These are phyloP conservation scores for Oophaga sylvatica DNA, from an alignment of 2,797 vertebrate genomes.

Conservation along the genomic window DNA sequence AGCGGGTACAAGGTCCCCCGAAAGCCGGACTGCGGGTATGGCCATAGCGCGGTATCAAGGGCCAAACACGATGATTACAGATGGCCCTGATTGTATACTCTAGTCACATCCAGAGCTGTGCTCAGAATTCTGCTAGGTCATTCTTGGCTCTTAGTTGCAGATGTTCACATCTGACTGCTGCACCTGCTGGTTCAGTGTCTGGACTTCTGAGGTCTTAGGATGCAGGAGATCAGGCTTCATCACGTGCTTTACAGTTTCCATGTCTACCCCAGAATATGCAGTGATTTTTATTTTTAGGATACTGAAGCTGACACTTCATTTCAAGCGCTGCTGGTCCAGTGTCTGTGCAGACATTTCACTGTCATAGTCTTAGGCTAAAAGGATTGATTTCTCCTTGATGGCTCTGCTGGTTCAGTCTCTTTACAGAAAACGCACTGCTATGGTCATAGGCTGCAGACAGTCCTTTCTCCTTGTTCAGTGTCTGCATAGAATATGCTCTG, in stretches of 20 bases:
- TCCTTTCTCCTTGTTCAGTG: neutral
- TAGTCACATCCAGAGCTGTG: neutral
- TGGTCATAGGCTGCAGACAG: neutral
- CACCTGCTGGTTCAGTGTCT: neutral
- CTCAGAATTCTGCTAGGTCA: neutral
- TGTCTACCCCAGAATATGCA: neutral
- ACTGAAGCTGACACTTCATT: neutral
- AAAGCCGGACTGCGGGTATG: slow-evolving; percentile 36
- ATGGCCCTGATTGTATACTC: neutral
- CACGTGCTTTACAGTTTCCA: neutral
- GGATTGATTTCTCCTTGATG: neutral
- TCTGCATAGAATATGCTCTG: neutral
- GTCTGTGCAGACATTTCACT: neutral
- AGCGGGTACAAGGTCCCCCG: slow-evolving; percentile 8
- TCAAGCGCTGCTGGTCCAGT: neutral
- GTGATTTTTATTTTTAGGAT: neutral
- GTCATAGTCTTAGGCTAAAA: too few species aligned
- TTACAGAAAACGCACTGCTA: neutral
- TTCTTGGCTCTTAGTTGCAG: neutral
- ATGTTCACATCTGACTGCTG: neutral
- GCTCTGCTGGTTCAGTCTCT: neutral
- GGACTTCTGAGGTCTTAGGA: neutral
- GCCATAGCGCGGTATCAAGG: neutral
- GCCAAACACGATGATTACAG: neutral
- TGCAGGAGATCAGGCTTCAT: too few species aligned